Evolutionary conservation across 2,888 invertebrate species (phyloP).

Genomic region (Margaritifera margaritifera): DNA sequence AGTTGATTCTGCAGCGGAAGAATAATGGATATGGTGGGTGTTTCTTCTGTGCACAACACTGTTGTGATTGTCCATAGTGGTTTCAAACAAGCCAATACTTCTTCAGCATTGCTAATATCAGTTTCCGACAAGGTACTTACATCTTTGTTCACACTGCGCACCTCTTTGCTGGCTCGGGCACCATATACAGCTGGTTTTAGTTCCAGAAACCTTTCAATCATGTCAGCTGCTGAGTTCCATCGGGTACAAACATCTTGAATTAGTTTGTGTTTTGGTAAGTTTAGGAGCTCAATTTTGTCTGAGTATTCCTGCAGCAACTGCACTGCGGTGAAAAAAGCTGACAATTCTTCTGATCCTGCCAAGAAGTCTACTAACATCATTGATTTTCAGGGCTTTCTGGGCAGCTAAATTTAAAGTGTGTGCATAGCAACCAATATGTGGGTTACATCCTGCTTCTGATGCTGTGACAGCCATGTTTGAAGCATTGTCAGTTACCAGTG

Average conservation of each 20-base stretch:
- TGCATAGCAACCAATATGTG: constrained; percentile 14
- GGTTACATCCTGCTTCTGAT: not conserved
- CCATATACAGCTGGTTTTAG: constrained; percentile 7
- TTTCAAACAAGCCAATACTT: constrained; percentile 3
- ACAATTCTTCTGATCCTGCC: constrained; percentile 7
- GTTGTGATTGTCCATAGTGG: constrained; percentile 12
- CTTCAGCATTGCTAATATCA: constrained; percentile 4
- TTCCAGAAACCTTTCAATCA: constrained; percentile 9
- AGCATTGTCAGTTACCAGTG: constrained; percentile 15
- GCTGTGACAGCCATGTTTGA: constrained; percentile 4
- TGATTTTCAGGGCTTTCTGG: constrained; percentile 10
- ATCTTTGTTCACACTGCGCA: constrained; percentile 1
- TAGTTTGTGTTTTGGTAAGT: constrained; percentile 11
- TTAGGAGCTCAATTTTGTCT: constrained; percentile 4
- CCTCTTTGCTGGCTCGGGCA: not conserved
- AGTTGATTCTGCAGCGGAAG: constrained; percentile 3
- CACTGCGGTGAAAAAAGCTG: constrained; percentile 10
- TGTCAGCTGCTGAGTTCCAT: constrained; percentile 7
- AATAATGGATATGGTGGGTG: not conserved
- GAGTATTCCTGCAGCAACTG: not conserved
- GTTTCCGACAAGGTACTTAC: not conserved
- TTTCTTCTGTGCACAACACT: constrained; percentile 2
- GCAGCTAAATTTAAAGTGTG: constrained; percentile 13
- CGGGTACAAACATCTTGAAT: constrained; percentile 10
- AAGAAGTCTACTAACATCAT: not conserved